phyloP scores from a whole-genome alignment of 2,113 vertebrate genomes.

The Prolemur simus region DNA sequence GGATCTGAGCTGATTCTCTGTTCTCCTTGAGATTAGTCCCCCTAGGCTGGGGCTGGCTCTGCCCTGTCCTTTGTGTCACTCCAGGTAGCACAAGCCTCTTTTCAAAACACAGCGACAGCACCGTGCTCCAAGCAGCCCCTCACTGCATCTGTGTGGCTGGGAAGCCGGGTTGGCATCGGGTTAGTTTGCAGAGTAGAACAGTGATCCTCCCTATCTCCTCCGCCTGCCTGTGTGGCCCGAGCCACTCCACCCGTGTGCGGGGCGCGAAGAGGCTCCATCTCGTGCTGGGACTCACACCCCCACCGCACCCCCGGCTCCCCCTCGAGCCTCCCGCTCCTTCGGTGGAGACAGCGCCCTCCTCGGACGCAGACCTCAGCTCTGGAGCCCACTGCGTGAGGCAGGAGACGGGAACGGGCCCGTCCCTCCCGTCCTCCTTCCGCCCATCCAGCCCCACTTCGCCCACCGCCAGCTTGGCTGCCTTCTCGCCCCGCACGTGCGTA shows the following conservation, averaged over 20 bases:
- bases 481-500: background rate
- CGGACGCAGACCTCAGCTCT: background rate
- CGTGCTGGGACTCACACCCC: accelerated
- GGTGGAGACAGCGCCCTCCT: accelerated
- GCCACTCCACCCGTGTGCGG: background rate
- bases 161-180: background rate
- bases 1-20: background rate
- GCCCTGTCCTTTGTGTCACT: background rate
- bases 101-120: background rate
- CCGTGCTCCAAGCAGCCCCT: background rate
- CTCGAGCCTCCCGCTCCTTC: accelerated
- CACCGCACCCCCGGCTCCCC: too few species aligned
- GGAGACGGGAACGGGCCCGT: background rate
- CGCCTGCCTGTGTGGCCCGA: accelerated
- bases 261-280: background rate
- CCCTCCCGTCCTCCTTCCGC: background rate
- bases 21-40: background rate
- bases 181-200: background rate
- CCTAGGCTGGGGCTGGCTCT: too few species aligned
- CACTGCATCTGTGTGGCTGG: background rate
- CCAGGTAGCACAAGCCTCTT: background rate
- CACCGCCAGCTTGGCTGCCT: background rate
- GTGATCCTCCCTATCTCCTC: background rate
- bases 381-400: background rate
- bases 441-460: too few species aligned